phyloP scores from a whole-genome alignment of 2,888 invertebrate genomes.

The Didymodactylos carnosus region DNA sequence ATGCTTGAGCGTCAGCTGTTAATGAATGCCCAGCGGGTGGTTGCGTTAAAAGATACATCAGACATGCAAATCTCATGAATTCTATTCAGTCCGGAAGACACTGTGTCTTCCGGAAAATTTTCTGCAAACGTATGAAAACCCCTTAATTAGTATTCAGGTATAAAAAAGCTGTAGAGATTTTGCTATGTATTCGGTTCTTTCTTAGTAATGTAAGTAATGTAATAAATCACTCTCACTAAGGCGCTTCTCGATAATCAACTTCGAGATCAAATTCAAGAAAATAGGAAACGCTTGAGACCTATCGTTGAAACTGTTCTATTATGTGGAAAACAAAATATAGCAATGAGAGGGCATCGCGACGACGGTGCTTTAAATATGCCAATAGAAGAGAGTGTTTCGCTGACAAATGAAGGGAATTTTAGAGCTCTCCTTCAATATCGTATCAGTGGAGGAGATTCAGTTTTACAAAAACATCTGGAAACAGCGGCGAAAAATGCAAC shows the following conservation, averaged over 20 bases:
- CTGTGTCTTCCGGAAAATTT: too few species aligned
- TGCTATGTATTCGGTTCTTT: too few species aligned
- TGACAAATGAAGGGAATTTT: neutral
- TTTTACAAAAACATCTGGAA: slow-evolving; percentile 13
- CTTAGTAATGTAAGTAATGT: too few species aligned
- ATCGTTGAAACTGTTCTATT: slow-evolving; percentile 1
- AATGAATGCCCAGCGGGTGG: too few species aligned
- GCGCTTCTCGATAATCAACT: neutral
- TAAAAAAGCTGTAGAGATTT: too few species aligned
- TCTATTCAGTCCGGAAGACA: too few species aligned
- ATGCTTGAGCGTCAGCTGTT: too few species aligned
- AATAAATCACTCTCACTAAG: too few species aligned
- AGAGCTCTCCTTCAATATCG: neutral
- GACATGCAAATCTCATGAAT: too few species aligned
- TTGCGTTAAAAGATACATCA: too few species aligned
- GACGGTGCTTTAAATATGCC: neutral
- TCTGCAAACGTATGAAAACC: too few species aligned
- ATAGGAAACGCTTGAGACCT: neutral
- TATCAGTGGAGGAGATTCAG: neutral
- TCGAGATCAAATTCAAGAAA: neutral
- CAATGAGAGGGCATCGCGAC: slow-evolving; percentile 13
- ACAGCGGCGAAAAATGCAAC: slow-evolving; percentile 12
- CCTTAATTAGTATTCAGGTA: too few species aligned
- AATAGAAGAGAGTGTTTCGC: neutral
- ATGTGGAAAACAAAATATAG: slow-evolving; percentile 10